These are phyloP conservation scores for Lerista edwardsae DNA, from an alignment of 2,797 vertebrate species.

Conservation along the genomic window DNA sequence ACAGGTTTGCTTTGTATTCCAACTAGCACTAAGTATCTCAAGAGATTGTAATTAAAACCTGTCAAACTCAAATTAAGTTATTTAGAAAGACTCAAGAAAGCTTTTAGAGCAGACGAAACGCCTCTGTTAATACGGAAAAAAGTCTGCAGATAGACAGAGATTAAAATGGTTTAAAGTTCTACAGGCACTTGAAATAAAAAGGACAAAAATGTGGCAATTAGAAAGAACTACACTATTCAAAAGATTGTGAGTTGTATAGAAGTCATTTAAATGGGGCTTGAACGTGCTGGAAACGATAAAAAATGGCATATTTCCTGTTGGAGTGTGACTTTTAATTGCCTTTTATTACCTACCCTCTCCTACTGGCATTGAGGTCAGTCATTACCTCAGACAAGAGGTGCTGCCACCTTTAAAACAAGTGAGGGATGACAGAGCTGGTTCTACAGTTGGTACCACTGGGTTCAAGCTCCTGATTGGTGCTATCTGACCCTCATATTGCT, in stretches of 20 bases:
- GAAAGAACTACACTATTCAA: conserved; percentile 45
- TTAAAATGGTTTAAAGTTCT: conserved; percentile 70
- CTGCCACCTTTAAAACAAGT: background rate
- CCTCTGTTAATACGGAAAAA: conserved; percentile 67
- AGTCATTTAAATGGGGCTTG: conserved; percentile 51
- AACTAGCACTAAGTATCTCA: conserved; percentile 74
- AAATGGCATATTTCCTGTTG: conserved; percentile 52
- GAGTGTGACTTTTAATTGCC: conserved; percentile 34
- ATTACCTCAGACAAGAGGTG: background rate
- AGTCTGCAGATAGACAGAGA: conserved; percentile 62
- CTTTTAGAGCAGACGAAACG: conserved; percentile 73
- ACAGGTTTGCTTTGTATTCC: conserved; percentile 74
- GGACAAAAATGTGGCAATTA: conserved; percentile 61
- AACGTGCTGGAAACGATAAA: conserved; percentile 50
- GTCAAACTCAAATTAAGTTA: conserved; percentile 74
- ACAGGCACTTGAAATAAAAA: conserved; percentile 54
- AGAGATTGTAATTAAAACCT: conserved; percentile 77
- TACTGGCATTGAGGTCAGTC: background rate
- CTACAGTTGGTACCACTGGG: background rate
- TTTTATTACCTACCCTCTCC: background rate
- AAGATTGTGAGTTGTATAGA: background rate
- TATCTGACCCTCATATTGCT: background rate
- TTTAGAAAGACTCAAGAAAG: conserved; percentile 71
- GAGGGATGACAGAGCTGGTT: background rate
- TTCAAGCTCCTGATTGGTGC: background rate